These are phyloP conservation scores for Clamator glandarius DNA, from an alignment of 2,797 vertebrate genomes.

Conservation along the genomic window DNA sequence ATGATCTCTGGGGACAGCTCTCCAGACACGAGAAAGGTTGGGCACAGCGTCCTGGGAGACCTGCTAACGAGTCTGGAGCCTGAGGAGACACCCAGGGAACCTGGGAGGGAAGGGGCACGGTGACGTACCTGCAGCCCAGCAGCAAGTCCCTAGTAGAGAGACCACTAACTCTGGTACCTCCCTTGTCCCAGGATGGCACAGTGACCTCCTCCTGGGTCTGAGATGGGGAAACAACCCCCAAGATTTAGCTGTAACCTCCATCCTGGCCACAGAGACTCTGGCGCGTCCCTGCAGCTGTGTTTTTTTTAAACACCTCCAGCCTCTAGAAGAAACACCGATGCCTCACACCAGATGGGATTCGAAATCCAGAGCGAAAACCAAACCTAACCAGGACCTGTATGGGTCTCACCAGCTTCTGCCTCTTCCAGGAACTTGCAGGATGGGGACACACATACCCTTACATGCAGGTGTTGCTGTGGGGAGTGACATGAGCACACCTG, in stretches of 20 bases:
- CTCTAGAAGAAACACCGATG: fast-evolving
- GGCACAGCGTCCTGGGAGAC: background rate
- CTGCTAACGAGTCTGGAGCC: background rate
- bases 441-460: fast-evolving
- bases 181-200: background rate
- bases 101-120: background rate
- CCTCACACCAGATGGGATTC: background rate
- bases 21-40: background rate
- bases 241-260: fast-evolving
- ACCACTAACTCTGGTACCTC: fast-evolving
- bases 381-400: background rate
- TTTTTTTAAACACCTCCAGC: background rate
- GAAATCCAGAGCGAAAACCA: background rate
- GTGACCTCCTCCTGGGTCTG: fast-evolving
- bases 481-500: background rate
- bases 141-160: background rate
- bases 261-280: background rate
- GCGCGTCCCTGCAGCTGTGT: too few species aligned
- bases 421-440: background rate
- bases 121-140: background rate
- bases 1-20: background rate
- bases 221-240: background rate
- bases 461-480: too few species aligned
- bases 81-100: background rate
- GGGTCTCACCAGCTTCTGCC: background rate